Evolutionary conservation across 2,888 invertebrate genomes (phyloP).

Genomic region (Agrochola circellaris): DNA sequence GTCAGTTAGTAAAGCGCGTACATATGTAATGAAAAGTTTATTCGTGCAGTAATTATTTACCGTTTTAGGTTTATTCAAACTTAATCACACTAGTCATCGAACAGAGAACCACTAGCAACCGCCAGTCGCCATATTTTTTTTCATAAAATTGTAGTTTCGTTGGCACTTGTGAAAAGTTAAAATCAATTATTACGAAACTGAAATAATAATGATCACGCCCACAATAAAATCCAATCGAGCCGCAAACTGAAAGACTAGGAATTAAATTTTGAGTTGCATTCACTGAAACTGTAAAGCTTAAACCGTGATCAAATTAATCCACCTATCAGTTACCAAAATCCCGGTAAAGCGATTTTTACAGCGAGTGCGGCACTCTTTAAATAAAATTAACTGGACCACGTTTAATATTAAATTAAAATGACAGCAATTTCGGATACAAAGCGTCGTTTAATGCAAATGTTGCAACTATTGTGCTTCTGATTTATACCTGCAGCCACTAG

Average conservation of each 20-base stretch:
- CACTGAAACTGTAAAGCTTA: constrained; percentile 52
- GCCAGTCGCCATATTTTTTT: no score
- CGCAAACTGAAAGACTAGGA: constrained; percentile 38
- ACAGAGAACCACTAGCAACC: background rate
- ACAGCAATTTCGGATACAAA: constrained; percentile 77
- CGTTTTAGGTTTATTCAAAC: background rate
- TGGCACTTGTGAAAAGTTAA: background rate
- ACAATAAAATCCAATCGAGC: constrained; percentile 27
- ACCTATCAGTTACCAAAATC: constrained; percentile 61
- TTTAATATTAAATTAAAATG: constrained; percentile 80
- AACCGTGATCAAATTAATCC: constrained; percentile 70
- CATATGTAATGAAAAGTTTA: background rate
- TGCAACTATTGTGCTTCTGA: constrained; percentile 78
- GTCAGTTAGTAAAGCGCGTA: no score
- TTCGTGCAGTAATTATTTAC: background rate
- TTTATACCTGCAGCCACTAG: constrained; percentile 75
- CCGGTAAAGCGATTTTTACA: constrained; percentile 51
- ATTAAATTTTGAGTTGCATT: constrained; percentile 54
- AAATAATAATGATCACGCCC: constrained; percentile 9
- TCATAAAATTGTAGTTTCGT: background rate
- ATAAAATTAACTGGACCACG: constrained; percentile 72
- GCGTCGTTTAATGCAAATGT: constrained; percentile 80
- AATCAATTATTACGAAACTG: background rate
- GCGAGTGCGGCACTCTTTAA: constrained; percentile 47
- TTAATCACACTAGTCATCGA: background rate